phyloP scores from a whole-genome alignment of 2,797 vertebrate genomes.

The Monodelphis domestica region DNA sequence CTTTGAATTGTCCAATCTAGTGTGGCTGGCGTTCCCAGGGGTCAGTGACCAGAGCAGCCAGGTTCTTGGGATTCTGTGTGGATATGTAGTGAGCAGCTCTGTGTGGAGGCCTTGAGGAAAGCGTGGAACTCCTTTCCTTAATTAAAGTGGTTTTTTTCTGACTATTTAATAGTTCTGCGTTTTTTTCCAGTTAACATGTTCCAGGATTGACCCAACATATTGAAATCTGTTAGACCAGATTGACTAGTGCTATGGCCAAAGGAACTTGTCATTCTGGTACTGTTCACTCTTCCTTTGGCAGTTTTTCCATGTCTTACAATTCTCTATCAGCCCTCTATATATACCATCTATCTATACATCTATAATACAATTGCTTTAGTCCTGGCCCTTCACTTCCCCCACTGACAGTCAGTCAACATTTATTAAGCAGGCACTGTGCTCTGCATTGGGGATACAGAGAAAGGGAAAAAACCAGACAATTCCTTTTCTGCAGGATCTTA shows the following conservation, averaged over 20 bases:
- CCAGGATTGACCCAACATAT: background rate
- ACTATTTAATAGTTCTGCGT: too few species aligned
- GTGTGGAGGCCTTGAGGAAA: too few species aligned
- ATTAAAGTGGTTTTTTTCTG: too few species aligned
- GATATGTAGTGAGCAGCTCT: too few species aligned
- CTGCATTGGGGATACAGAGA: background rate
- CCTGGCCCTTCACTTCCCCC: background rate
- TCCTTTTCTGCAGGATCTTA: constrained; percentile 9
- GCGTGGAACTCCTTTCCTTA: too few species aligned
- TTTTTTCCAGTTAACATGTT: too few species aligned
- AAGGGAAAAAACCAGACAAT: background rate
- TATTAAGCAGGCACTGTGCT: background rate
- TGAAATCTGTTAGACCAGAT: background rate
- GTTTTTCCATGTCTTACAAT: background rate
- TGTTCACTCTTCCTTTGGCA: background rate
- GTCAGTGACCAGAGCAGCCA: too few species aligned
- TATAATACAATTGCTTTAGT: background rate
- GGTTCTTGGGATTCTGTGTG: too few species aligned
- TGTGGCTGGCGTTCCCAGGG: too few species aligned
- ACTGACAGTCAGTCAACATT: background rate
- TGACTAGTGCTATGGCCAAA: background rate
- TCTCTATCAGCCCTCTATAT: too few species aligned
- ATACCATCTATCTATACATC: background rate
- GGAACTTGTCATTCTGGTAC: background rate
- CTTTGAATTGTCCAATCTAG: too few species aligned